Conservation (phyloP, 2,797 vertebrate species). For the Acropternis orthonyx region DNA sequence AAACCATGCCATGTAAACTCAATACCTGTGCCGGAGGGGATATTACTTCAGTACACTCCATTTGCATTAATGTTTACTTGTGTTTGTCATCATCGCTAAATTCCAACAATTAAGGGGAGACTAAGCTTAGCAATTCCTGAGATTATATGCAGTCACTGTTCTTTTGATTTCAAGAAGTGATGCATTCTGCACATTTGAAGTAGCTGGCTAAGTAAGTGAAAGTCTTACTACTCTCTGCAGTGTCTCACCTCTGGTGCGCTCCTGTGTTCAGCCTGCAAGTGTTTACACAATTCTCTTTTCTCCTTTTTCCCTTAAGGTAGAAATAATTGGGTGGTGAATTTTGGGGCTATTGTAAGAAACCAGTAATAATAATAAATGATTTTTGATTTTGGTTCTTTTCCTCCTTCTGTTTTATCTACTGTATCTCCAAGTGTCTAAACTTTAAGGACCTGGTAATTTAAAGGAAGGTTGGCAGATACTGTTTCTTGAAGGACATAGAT, state of each 20-base stretch:
- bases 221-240: not conserved
- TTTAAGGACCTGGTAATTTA: not conserved
- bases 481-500: not conserved
- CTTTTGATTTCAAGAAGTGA: not conserved
- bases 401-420: not conserved
- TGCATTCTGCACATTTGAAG: not conserved
- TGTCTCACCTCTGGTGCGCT: not conserved
- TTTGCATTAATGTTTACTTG: not conserved
- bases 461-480: not conserved
- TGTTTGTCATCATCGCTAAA: not conserved
- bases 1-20: not conserved
- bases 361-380: not conserved
- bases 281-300: not conserved
- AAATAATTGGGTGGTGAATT: not conserved
- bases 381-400: not conserved
- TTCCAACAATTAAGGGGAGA: not conserved
- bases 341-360: not conserved
- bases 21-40: not conserved
- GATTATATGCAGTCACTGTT: not conserved
- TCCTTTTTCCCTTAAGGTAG: not conserved
- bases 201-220: not conserved
- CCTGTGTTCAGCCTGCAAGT: not conserved
- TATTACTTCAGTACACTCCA: not conserved
- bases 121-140: not conserved
- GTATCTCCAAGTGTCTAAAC: not conserved